Evolutionary conservation across 2,797 vertebrate genomes (phyloP), one percentile per base, ranked within the genome.

Genomic region (Eulemur albifrons): DNA sequence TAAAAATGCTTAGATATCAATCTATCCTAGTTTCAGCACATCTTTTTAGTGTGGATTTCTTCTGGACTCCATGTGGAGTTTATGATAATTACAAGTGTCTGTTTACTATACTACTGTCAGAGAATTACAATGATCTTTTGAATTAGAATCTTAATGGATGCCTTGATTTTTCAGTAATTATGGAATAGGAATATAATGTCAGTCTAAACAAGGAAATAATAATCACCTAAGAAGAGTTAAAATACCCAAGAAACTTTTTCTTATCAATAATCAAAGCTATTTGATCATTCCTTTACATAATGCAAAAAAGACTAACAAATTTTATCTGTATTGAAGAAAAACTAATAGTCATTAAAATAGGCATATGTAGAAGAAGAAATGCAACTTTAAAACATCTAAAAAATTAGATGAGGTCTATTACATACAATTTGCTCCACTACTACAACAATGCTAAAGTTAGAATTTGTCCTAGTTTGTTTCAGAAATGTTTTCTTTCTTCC

Each of bases 31-130:
- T 96, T 96, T 97, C 95, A 98, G 95, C 94, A 85, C 88, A 95
- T 97, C 96, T 95, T 95, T 92, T 92, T 70, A 43, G 0, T 95
- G 79, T 54, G 98, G 93, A 97, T 97, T 98, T 97, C 91, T 96
- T 61, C 95, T 77, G 88, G 94, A 95, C 75, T 97, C 2, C 9
- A 91, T 85, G 88, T 90, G 3, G 1, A 84, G 81, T 88, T 95
- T 97, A 98, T 98, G 96, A 91, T 98, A 97, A 98, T 97, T 90
- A 98, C 92, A 69, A 92, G 81, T 89, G 81, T 67, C 84, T 96
- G 63, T 97, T 98, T 97, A 91, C 96, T 77, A 70, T 96, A 79
- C 86, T 77, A 94, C 72, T 2, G 5, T 90, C 70, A 81, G 92
- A 93, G 90, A 98, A 98, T 97, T 95, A 86, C 90, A 97, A 96